These are phyloP conservation scores for Rhodeus uyekii DNA, from an alignment of 2,797 vertebrate genomes.

Conservation along the genomic window DNA sequence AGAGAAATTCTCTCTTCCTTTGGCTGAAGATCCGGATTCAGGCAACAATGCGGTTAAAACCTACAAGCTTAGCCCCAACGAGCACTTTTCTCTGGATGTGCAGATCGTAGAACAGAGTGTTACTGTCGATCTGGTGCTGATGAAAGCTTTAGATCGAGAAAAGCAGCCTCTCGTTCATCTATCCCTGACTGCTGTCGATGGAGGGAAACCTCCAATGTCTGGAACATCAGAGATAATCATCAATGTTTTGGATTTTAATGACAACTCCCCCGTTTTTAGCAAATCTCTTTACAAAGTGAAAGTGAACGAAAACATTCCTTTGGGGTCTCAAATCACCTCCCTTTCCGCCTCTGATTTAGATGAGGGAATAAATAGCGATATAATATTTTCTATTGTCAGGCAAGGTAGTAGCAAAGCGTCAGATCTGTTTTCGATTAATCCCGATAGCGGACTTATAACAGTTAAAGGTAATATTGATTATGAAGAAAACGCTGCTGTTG, in stretches of 20 bases:
- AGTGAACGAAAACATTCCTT: slow-evolving; percentile 65
- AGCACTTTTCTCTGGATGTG: slow-evolving; percentile 71
- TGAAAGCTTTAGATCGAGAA: slow-evolving; percentile 74
- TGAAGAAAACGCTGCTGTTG: slow-evolving; percentile 66
- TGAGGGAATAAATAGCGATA: slow-evolving; percentile 67
- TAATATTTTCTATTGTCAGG: slow-evolving; percentile 66
- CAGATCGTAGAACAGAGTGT: slow-evolving; percentile 64
- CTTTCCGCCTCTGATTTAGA: slow-evolving; percentile 70
- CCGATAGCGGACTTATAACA: slow-evolving; percentile 64
- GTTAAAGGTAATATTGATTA: slow-evolving; percentile 67
- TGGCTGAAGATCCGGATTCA: slow-evolving; percentile 68
- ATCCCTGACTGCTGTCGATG: slow-evolving; percentile 70
- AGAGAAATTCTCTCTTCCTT: slow-evolving; percentile 64
- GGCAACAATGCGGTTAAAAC: slow-evolving; percentile 67
- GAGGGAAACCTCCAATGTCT: slow-evolving; percentile 70
- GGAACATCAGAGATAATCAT: slow-evolving; percentile 65
- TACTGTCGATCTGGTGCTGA: slow-evolving; percentile 70
- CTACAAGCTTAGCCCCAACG: slow-evolving; percentile 71
- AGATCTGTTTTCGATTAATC: slow-evolving; percentile 62
- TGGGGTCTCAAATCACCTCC: slow-evolving; percentile 63
- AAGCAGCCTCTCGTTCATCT: slow-evolving; percentile 68
- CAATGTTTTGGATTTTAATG: slow-evolving; percentile 72
- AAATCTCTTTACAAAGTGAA: slow-evolving; percentile 69
- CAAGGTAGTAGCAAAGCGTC: slow-evolving; percentile 50
- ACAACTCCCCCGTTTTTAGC: slow-evolving; percentile 70